These are phyloP conservation scores for Pherbina coryleti DNA, from an alignment of 2,888 invertebrate species.

Conservation along the genomic window DNA sequence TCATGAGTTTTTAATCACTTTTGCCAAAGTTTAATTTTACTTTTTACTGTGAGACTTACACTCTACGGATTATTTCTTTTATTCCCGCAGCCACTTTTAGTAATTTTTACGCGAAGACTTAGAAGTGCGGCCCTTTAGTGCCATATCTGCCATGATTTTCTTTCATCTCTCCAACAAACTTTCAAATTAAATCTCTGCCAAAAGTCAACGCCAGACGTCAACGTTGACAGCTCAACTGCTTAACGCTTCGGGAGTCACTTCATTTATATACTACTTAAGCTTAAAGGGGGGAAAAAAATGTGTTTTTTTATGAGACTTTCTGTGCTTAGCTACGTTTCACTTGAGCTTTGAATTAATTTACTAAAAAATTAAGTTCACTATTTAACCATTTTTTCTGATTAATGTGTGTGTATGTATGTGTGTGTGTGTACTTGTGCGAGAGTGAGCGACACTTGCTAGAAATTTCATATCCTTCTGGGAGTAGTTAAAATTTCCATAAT, in stretches of 20 bases:
- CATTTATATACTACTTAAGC: no score
- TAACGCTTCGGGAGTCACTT: background rate
- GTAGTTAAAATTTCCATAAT: constrained; percentile 21
- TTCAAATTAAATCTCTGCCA: background rate
- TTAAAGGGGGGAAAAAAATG: no score
- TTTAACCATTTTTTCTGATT: background rate
- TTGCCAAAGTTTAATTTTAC: background rate
- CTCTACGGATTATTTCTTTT: no score
- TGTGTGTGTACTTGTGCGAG: background rate
- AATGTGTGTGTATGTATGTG: background rate
- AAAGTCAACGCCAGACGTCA: background rate
- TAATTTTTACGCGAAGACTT: no score
- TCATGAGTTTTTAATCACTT: constrained; percentile 7
- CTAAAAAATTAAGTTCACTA: constrained; percentile 9
- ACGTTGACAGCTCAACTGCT: background rate
- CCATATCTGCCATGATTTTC: no score
- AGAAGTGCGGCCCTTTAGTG: no score
- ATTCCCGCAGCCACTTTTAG: no score
- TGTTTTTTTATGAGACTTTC: background rate
- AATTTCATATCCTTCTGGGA: constrained; percentile 14
- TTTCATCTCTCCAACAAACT: no score
- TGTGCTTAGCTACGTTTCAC: background rate
- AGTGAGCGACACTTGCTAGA: background rate
- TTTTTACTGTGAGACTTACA: no score
- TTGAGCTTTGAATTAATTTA: constrained; percentile 19